Evolutionary conservation across 2,888 invertebrate genomes (phyloP).

Genomic region (Terebella lapidaria): DNA sequence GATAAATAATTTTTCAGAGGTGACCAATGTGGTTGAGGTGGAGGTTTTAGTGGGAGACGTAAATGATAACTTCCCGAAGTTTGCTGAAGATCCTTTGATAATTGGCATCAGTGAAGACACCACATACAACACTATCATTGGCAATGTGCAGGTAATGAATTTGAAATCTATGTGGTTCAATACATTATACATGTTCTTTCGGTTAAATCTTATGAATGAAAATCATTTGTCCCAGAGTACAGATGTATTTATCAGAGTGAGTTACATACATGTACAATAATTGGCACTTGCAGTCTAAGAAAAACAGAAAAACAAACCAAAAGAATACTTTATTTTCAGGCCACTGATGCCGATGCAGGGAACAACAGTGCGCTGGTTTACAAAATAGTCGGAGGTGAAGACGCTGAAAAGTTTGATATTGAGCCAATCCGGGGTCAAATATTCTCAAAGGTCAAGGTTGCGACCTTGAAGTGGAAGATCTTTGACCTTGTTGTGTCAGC

Average conservation of each 20-base stretch:
- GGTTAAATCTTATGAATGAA: no score
- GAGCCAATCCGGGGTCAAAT: background rate
- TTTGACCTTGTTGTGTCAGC: slow-evolving; percentile 5
- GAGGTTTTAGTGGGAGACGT: background rate
- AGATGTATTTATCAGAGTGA: no score
- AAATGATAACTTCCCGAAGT: background rate
- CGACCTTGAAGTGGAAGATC: background rate
- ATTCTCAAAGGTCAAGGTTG: background rate
- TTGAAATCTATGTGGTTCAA: no score
- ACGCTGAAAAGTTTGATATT: background rate
- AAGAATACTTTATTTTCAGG: no score
- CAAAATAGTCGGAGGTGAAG: background rate
- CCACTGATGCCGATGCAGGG: background rate
- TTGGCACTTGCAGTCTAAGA: no score
- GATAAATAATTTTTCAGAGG: no score
- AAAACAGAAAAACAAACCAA: no score
- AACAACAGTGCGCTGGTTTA: background rate
- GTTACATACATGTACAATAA: no score
- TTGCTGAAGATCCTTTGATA: background rate
- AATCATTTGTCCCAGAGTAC: no score
- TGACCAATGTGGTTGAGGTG: background rate
- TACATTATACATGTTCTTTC: no score
- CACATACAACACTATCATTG: background rate
- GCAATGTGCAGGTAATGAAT: background rate
- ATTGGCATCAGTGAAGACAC: background rate